Evolutionary conservation across 2,113 vertebrate species (phyloP).

Genomic region (Noturus placidus): DNA sequence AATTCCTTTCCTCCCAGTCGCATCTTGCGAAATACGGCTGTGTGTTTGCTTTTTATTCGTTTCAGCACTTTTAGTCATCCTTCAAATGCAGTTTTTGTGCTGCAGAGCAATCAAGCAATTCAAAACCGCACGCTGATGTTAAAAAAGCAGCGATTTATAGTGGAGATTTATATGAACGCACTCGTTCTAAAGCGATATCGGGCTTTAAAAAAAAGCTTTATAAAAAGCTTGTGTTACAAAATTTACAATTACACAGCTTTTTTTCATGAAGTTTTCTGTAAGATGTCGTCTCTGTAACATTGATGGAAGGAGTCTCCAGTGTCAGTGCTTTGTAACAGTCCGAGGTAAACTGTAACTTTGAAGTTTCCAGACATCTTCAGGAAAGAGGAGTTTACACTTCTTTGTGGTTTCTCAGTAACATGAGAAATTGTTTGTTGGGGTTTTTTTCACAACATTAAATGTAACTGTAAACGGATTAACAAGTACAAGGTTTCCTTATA

Average conservation of each 20-base stretch:
- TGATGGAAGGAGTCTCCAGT: conserved; percentile 1
- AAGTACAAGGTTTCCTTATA: not conserved
- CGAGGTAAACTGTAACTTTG: not conserved
- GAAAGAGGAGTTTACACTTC: not conserved
- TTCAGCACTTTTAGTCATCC: conserved; percentile 3
- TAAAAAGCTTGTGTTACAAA: not conserved
- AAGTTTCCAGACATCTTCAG: not conserved
- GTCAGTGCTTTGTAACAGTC: not conserved
- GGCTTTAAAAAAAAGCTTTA: not conserved
- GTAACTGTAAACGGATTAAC: not conserved
- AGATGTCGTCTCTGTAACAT: not conserved
- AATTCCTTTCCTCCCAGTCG: conserved; percentile 7
- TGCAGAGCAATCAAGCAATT: not conserved
- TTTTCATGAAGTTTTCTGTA: not conserved
- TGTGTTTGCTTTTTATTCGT: conserved; percentile 1
- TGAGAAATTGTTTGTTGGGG: not conserved
- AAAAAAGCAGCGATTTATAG: not conserved
- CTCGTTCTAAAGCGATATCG: not conserved
- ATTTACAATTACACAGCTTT: too few relatives aligned
- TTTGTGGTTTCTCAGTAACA: not conserved
- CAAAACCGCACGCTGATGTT: not conserved
- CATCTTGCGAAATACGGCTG: conserved; percentile 8
- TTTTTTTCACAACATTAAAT: not conserved
- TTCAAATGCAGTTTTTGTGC: not conserved
- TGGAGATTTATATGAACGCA: not conserved